phyloP scores from a whole-genome alignment of 2,113 vertebrate species.

The Podarcis muralis region DNA sequence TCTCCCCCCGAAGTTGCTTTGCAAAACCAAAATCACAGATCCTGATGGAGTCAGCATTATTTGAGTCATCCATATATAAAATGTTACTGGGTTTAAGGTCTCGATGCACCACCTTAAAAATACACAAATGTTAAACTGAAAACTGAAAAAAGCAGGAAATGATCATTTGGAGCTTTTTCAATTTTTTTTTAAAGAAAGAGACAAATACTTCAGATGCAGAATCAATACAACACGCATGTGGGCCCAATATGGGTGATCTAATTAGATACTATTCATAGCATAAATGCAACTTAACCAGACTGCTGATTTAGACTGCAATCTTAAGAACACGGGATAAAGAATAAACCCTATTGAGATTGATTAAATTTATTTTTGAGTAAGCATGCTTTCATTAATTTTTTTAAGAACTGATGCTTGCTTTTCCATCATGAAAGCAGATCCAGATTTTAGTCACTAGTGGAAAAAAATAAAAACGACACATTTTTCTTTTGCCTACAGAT shows the following conservation, averaged over 20 bases:
- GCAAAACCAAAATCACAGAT: slow-evolving; percentile 99
- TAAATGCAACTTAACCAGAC: background rate
- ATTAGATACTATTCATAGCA: background rate
- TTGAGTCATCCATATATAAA: slow-evolving; percentile 95
- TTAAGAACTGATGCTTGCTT: background rate
- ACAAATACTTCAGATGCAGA: background rate
- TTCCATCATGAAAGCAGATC: background rate
- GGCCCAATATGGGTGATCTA: background rate
- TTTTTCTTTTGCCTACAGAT: background rate
- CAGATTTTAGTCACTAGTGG: background rate
- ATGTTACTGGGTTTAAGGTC: slow-evolving; percentile 99
- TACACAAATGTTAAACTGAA: slow-evolving; percentile 4
- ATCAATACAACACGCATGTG: background rate
- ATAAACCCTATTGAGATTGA: too few relatives aligned
- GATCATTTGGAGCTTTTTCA: background rate
- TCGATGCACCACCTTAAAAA: slow-evolving; percentile 90
- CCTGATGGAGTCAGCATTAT: slow-evolving; percentile 94
- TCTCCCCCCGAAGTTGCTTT: slow-evolving; percentile 94
- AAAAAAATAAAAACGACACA: background rate
- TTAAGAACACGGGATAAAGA: too few relatives aligned
- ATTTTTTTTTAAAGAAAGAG: background rate
- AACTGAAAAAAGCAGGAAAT: background rate
- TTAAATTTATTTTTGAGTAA: too few relatives aligned
- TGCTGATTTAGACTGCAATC: background rate
- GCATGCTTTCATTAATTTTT: background rate